Base-by-base conservation (phyloP, 2,113 vertebrate species). In the Neoarius graeffei region DNA sequence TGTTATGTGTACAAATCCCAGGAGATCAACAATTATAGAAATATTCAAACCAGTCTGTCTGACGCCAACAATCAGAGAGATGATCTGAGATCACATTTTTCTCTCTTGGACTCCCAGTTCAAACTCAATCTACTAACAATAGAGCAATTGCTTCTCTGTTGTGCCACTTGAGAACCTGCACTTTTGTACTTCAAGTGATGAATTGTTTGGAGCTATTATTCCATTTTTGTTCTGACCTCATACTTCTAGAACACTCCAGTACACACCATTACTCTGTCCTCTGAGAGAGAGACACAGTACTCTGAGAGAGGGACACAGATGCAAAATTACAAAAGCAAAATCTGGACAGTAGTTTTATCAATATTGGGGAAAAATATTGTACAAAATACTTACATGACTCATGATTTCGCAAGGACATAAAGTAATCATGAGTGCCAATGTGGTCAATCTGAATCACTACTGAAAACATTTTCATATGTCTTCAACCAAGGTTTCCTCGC, bases 181-280 rank as follows among this genome's bases (percentile, higher is more conserved):
- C 30, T 48, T 25, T 20, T 10, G 20, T 74, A 48, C 1, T 19
- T 35, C 11, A 3, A 19, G 23, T 42, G 42, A 74, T 74, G 3
- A 48, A 74, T 74, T 74, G 19, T 74, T 48, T 42, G 4, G 71
- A 48, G 71, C 25, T 48, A 74, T 74, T 48, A 20, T 74, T 76
- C 30, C 73, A 76, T 14, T 74, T 76, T 19, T 76, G 19, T 13
- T 76, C 35, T 76, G 42, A 76, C 17, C 73, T 11, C 42, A 73
- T 19, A 42, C 69, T 73, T 30, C 69, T 73, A 76, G 20, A 20
- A 76, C 73, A 76, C 73, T 76, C 19, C 35, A 76, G 73, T 76
- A 23, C 42, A 76, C 73, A 76, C 35, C 8, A 76, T 76, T 76
- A 76, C 25, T 76, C 3, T 23, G 42, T 48, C 73, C 69, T 42